phyloP scores from a whole-genome alignment of 2,888 invertebrate species.

The Megaustenia siamemsis region DNA sequence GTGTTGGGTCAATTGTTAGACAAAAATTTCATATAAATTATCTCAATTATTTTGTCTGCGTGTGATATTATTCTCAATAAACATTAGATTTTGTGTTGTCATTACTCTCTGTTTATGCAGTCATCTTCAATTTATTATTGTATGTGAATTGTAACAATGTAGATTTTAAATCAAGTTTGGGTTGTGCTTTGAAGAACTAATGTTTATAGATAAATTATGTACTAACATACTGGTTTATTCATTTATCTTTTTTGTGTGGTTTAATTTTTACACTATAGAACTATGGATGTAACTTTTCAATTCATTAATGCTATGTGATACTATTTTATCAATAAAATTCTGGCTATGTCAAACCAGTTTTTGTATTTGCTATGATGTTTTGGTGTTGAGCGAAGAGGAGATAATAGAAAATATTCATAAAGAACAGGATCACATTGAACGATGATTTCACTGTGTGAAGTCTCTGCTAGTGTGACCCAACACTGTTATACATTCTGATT shows the following conservation, averaged over 20 bases:
- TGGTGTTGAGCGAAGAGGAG: no score
- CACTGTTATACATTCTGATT: no score
- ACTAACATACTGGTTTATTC: background rate
- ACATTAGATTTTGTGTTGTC: constrained; percentile 7
- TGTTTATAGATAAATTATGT: background rate
- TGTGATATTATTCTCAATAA: background rate
- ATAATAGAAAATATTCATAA: no score
- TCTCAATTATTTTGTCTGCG: background rate
- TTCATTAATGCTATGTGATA: constrained; percentile 50
- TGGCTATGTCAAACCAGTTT: constrained; percentile 17
- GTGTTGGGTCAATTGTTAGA: no score
- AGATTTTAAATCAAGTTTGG: background rate
- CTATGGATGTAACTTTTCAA: constrained; percentile 13
- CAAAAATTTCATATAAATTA: background rate
- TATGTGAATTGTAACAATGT: background rate
- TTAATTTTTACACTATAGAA: constrained; percentile 29
- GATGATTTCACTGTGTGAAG: no score
- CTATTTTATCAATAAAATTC: constrained; percentile 51
- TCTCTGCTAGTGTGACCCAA: no score
- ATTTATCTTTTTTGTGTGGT: background rate
- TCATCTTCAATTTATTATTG: background rate
- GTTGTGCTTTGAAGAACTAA: constrained; percentile 15
- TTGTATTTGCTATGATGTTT: no score
- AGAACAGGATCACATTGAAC: no score
- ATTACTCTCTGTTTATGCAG: background rate